Evolutionary conservation across 2,113 vertebrate genomes (phyloP), one percentile per base, ranked within the genome.

Genomic region (Tyrannus savana): DNA sequence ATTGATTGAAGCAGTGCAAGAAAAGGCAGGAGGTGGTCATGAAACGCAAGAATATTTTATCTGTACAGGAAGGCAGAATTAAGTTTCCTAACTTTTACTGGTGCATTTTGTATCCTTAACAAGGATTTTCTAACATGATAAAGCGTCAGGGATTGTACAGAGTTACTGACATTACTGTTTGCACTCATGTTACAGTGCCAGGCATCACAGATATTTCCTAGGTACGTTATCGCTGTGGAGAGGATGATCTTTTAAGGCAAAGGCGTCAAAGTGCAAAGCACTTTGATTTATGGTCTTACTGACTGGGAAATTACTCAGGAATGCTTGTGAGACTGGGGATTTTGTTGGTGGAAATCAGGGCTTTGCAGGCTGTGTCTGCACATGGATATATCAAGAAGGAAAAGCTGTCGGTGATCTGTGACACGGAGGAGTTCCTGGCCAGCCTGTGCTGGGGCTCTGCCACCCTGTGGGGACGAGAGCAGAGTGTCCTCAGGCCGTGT

Each of bases 341-440:
- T 71, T 19, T 72, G 14, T 30, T 44, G 62, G 37, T 79, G 72
- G 62, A 37, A 37, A 25, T 12, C 14, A 19, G 42, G 27, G 31
- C 8, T 14, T 21, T 82, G 46, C 21, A 23, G 52, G 39, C 42
- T 58, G 16, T 53, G 6, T 21, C 77, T 71, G 27, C 31, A 4
- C 28, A 41, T 7, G 2, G 46, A 8, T 47, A 8, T 47, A 18
- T 5, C 1, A 0, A 27, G 18, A 47, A 56, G 27, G 35, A 6
- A 30, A 25, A 68, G 35, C n/a, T 28, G 0, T 0, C 0, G 2
- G 44, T 4, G 63, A 30, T 52, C 37, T 41, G 72, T 35, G n/a
- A 28, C 41, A 15, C 9, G 10, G 41, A 27, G 25, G 47, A 74
- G 49, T 14, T 37, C 7, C 68, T 27, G 50, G 14, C 17, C 62